Base-by-base conservation (phyloP, 2,888 invertebrate species). In the Scaptomyza flava region DNA sequence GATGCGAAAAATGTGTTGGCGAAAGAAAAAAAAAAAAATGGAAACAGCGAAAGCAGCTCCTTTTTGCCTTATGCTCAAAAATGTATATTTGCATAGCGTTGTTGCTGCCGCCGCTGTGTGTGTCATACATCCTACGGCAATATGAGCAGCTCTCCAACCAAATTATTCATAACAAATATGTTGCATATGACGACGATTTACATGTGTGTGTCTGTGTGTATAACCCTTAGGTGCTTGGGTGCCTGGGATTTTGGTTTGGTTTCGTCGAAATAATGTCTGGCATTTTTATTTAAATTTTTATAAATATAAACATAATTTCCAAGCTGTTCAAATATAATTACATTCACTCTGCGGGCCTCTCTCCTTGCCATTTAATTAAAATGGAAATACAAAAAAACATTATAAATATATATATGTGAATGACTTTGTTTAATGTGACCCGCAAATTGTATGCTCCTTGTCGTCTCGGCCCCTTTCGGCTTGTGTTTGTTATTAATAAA, bases 261-360 rank as follows among this genome's bases (percentile, higher is more conserved):
- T 58, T 48, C 50, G 38, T 57, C 30, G n/a, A 17, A 50, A 50
- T 50, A 50, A 50, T 50, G 48, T 51, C 23, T 52, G 65, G 65
- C 41, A 41, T 41, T 41, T 70, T 82, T 79, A 82, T 79, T 82
- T 88, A 70, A 77, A 83, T 88, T 78, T 41, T 83, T 70, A 76
- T 87, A 86, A 80, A 83, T 80, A 76, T 83, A 89, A 89, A 87
- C 89, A 81, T 83, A 72, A 80, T 84, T 89, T 63, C 54, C 65
- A 61, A 68, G 73, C 72, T 80, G 73, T 62, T 83, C 76, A 89
- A 84, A 87, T 78, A 88, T 80, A 84, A 88, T 87, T 78, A 67
- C 71, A 72, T 70, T 68, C 68, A 63, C 68, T 81, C 63, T 67
- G 66, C 34, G 60, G 43, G 58, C 51, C 54, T 17, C 43, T 36